Evolutionary conservation across 2,797 vertebrate species (phyloP).

Genomic region (Danio albolineatus): DNA sequence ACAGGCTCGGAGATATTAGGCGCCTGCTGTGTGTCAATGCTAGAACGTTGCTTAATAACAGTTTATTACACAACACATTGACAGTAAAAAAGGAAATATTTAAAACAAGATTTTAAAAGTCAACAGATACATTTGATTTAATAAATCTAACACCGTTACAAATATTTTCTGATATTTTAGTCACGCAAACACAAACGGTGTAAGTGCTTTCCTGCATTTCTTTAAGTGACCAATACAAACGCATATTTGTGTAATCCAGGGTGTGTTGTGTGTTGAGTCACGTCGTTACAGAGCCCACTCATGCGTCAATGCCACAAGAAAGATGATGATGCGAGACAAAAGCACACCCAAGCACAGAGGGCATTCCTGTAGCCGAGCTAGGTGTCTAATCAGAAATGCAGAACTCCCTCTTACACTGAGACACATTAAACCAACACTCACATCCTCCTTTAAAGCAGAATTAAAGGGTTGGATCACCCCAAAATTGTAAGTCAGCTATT

Average conservation of each 20-base stretch:
- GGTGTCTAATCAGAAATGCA: neutral
- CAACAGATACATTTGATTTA: conserved; percentile 6
- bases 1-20: neutral
- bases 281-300: conserved; percentile 30
- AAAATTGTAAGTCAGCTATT: too few species aligned
- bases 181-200: conserved; percentile 13
- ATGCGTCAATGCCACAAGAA: conserved; percentile 31
- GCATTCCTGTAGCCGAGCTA: conserved; percentile 4
- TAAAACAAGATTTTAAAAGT: conserved; percentile 31
- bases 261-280: conserved; percentile 67
- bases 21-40: conserved; percentile 16
- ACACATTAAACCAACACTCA: neutral
- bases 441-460: conserved; percentile 12
- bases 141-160: conserved; percentile 13
- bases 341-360: conserved; percentile 11
- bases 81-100: conserved; percentile 33
- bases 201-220: conserved; percentile 65
- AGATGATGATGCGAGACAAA: conserved; percentile 1
- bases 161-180: conserved; percentile 41
- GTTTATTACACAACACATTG: conserved; percentile 34
- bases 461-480: neutral
- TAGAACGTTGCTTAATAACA: conserved; percentile 27
- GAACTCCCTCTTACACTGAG: neutral
- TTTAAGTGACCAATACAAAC: conserved; percentile 52
- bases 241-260: conserved; percentile 63